A percentile compares a stretch with the other conserved stretches of the same genome.
These are phyloP conservation scores for Gymnothorax reevesii DNA, from an alignment of 2,797 vertebrate species.

Conservation along the genomic window DNA sequence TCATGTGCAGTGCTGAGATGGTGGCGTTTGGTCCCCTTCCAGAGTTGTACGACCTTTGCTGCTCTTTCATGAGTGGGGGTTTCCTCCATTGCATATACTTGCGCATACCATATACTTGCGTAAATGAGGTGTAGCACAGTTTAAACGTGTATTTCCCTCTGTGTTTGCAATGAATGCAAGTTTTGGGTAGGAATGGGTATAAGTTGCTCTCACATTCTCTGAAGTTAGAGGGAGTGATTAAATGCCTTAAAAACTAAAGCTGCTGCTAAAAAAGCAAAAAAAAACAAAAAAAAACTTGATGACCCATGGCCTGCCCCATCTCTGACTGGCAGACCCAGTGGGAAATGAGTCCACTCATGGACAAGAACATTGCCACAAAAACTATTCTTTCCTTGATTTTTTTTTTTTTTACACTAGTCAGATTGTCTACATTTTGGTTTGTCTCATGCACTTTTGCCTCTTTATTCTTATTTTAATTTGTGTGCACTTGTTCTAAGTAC, in stretches of 20 bases:
- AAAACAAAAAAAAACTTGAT: constrained; percentile 39
- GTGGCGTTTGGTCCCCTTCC: constrained; percentile 15
- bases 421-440: not conserved
- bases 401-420: constrained; percentile 5
- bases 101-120: constrained; percentile 15
- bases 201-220: constrained; percentile 24
- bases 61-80: not conserved
- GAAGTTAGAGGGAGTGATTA: constrained; percentile 55
- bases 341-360: not conserved
- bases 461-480: constrained; percentile 12
- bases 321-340: not conserved
- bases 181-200: constrained; percentile 38
- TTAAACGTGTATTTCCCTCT: constrained; percentile 42
- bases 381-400: not conserved
- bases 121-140: constrained; percentile 30
- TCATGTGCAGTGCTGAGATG: not conserved
- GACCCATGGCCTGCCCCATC: constrained; percentile 27
- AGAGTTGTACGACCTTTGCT: constrained; percentile 17
- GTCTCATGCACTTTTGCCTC: not conserved
- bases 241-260: constrained; percentile 66
- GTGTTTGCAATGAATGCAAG: constrained; percentile 44
- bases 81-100: constrained; percentile 21
- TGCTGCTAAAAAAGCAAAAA: constrained; percentile 55
- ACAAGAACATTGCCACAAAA: constrained; percentile 24
- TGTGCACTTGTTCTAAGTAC: constrained; percentile 29